Conservation (phyloP, 1,140 invertebrate genomes). For the Cryptotermes secundus region DNA sequence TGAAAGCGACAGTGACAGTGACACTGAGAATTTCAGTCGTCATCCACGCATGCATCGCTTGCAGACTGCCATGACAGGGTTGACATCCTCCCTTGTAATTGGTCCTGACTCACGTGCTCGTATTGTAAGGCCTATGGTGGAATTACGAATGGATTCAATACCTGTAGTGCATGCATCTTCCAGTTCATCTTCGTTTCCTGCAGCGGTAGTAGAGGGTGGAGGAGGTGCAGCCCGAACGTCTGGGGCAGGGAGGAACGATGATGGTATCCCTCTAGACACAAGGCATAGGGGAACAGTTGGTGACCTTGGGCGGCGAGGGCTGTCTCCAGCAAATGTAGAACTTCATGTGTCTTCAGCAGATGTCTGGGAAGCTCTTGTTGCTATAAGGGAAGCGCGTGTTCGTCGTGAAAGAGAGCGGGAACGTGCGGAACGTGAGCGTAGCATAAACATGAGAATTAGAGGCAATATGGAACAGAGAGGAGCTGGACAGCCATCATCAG, state of each 20-base stretch:
- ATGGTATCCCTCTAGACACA: not conserved
- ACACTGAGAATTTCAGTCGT: constrained; percentile 10
- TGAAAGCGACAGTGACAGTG: constrained; percentile 27
- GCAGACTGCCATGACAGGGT: not conserved
- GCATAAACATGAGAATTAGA: not conserved
- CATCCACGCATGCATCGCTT: not conserved
- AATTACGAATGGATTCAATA: constrained; percentile 22
- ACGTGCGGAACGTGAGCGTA: constrained; percentile 13
- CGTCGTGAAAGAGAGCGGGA: constrained; percentile 53
- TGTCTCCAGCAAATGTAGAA: constrained; percentile 45
- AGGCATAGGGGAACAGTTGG: constrained; percentile 20
- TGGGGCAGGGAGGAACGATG: not conserved
- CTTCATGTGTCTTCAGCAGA: constrained; percentile 55
- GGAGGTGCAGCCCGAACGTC: constrained; percentile 13
- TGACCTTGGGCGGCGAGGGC: not conserved
- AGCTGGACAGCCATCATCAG: not conserved
- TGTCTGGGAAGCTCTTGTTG: constrained; percentile 66
- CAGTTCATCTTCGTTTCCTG: not conserved
- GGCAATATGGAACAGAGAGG: not conserved
- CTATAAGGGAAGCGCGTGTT: constrained; percentile 62
- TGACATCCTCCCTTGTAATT: constrained; percentile 2
- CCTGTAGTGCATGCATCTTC: not conserved
- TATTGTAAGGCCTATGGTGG: not conserved
- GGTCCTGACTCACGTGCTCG: not conserved
- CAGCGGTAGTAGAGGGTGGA: constrained; percentile 7